Conservation (phyloP, 2,888 invertebrate species). For the Drosophila engyochracea region DNA sequence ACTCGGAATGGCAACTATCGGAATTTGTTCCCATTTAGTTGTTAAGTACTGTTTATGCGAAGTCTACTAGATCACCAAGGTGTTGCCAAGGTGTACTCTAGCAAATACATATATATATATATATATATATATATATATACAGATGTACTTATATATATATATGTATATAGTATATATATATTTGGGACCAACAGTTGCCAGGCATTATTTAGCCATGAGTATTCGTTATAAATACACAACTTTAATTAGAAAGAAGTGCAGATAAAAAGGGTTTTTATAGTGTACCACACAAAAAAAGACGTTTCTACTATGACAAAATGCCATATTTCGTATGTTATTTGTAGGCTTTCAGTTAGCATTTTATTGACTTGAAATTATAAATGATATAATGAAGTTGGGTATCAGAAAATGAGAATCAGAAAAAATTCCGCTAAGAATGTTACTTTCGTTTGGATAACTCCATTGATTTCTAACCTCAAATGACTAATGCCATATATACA, state of each 20-base stretch:
- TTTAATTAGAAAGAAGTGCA: not conserved
- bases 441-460: not conserved
- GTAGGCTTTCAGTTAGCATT: not conserved
- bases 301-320: no score
- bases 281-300: no score
- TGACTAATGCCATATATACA: not conserved
- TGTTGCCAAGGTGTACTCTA: not conserved
- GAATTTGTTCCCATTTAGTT: not conserved
- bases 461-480: not conserved
- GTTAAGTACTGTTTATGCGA: slow-evolving; percentile 21
- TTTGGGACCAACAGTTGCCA: slow-evolving; percentile 1
- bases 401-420: not conserved
- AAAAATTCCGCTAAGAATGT: not conserved
- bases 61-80: slow-evolving; percentile 58
- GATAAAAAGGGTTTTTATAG: not conserved
- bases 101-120: not conserved
- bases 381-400: not conserved
- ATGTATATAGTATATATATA: not conserved
- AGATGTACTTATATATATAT: not conserved
- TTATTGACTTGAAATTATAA: not conserved
- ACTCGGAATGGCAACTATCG: slow-evolving; percentile 32
- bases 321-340: no score
- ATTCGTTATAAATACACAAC: not conserved
- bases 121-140: not conserved
- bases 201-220: not conserved